Evolutionary conservation across 2,888 invertebrate genomes (phyloP), one percentile per base, ranked within the genome.

Genomic region (Archips xylosteana): DNA sequence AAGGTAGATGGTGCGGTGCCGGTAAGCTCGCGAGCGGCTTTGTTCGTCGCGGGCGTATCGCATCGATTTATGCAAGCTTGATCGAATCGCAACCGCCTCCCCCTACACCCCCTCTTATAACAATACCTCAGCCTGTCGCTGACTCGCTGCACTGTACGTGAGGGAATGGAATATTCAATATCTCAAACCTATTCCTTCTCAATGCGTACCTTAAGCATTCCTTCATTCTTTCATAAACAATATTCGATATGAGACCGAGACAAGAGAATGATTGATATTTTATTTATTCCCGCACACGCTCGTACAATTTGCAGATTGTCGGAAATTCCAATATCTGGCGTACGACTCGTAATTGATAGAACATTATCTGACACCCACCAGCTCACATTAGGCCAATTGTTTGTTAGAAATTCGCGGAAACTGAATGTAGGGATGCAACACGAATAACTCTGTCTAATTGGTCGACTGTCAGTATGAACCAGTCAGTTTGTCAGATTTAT

Each of bases 11-110:
- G 76, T 79, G 76, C 81, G 78, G 77, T 76, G 76, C 77, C 80
- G 80, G 82, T 54, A 80, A 81, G 85, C 85, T 83, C 85, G 85
- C 88, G 87, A 87, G 90, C 87, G 92, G 92, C 92, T 92, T 93
- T 92, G 92, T 93, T 90, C 90, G 87, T 87, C 90, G 88, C 87
- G 85, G 84, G 86, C 91, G 89, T 92, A 92, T 91, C 92, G 90
- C 89, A 92, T 93, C 92, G 92, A 93, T 93, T 92, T 91, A 91
- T 92, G 90, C 92, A 91, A 87, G 92, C 91, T 87, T 91, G 91
- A 92, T 92, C 90, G 90, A 91, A 90, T 89, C 89, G 84, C 84
- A 81, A 83, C 83, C 82, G 79, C 83, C 82, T 79, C 76, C 77
- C 69, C 73, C 75, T 54, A 75, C 80, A 74, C 80, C 81, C 81